phyloP scores from a whole-genome alignment of 2,888 invertebrate genomes.

The Drosophila kanekoi region DNA sequence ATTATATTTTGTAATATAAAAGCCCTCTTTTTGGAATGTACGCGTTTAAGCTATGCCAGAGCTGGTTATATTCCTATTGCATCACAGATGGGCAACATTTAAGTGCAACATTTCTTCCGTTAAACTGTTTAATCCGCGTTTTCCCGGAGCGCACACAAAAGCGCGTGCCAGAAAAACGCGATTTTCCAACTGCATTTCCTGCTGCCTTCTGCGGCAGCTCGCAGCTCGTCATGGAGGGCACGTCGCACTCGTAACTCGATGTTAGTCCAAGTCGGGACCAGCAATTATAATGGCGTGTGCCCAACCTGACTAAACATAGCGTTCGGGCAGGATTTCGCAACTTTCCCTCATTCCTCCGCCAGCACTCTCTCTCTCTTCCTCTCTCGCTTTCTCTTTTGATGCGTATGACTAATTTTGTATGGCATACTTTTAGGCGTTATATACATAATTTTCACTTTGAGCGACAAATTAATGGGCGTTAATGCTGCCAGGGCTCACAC shows the following conservation, averaged over 20 bases:
- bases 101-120: slow-evolving; percentile 27
- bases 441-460: slow-evolving; percentile 65
- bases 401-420: slow-evolving; percentile 66
- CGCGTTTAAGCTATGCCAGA: slow-evolving; percentile 18
- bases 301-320: slow-evolving; percentile 30
- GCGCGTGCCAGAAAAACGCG: slow-evolving; percentile 43
- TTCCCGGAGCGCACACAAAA: slow-evolving; percentile 29
- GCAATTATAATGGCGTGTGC: slow-evolving; percentile 71
- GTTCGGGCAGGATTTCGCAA: slow-evolving; percentile 4
- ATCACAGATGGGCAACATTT: slow-evolving; percentile 14
- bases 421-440: slow-evolving; percentile 60
- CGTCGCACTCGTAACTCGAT: slow-evolving; percentile 51
- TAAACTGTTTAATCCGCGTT: slow-evolving; percentile 45
- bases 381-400: slow-evolving; percentile 17
- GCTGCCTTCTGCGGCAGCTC: slow-evolving; percentile 12
- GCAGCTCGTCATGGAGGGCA: slow-evolving; percentile 25
- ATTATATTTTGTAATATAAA: no score
- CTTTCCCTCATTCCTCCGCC: background rate
- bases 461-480: slow-evolving; percentile 76
- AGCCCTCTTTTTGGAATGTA: background rate
- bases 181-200: slow-evolving; percentile 40
- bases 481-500: slow-evolving; percentile 37
- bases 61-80: slow-evolving; percentile 31
- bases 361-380: no score
- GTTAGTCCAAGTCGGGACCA: slow-evolving; percentile 53